Conservation (phyloP, 1,140 invertebrate genomes). For the Lucilia cuprina region DNA sequence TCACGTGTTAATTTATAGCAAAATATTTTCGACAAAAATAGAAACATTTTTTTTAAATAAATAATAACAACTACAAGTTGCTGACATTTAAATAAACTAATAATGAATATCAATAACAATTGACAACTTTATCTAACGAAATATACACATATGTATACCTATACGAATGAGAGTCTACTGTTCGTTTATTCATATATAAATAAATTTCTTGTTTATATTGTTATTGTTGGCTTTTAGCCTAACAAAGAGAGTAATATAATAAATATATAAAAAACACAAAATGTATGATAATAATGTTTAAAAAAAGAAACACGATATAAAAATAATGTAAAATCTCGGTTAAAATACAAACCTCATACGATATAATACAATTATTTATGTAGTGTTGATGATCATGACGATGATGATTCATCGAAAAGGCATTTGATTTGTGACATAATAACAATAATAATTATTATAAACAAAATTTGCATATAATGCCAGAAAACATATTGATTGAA, state of each 20-base stretch:
- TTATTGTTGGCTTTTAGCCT: not conserved
- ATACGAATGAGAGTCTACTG: too few relatives aligned
- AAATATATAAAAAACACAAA: not conserved
- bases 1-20: not conserved
- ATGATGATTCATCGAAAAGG: constrained; percentile 20
- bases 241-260: not conserved
- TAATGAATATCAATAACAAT: not conserved
- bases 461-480: too few relatives aligned
- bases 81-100: not conserved
- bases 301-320: not conserved
- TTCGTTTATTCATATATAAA: too few relatives aligned
- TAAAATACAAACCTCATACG: not conserved
- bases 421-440: constrained; percentile 24
- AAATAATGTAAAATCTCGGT: not conserved
- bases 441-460: not conserved
- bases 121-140: not conserved
- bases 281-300: not conserved
- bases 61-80: not conserved
- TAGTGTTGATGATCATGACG: not conserved
- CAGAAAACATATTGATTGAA: too few relatives aligned
- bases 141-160: too few relatives aligned
- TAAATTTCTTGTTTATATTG: too few relatives aligned
- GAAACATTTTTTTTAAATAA: not conserved
- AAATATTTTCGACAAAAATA: not conserved
- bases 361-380: not conserved